Evolutionary conservation across 2,113 vertebrate genomes (phyloP), one percentile per base, ranked within the genome.

Genomic region (Lota lota): DNA sequence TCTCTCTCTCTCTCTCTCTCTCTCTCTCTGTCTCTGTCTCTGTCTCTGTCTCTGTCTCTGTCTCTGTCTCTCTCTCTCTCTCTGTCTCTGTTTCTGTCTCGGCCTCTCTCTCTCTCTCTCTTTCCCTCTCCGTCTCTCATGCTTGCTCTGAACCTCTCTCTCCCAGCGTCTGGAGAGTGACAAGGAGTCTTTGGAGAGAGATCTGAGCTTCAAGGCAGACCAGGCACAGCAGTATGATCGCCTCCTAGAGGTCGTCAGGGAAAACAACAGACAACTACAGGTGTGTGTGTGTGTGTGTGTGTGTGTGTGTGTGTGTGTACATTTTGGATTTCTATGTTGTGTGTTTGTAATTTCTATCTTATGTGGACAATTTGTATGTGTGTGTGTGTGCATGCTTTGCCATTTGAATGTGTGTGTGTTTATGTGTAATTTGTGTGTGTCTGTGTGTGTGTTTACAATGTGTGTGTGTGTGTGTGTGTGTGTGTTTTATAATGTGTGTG

Each of bases 221-320:
- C 97, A 99, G 89, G 91, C 94, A 0, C 87, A 83, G 70, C 94
- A 97, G 78, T 98, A 98, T 1, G 95, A 97, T 89, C 74, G 83
- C 3, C 90, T 99, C 24, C 22, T 99, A 87, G 90, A 93, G 68
- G 90, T 92, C 3, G 86, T 97, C 19, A 79, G 96, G 21, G 95
- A 97, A 65, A 97, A 95, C 80, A 98, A 96, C 83, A 88, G 89
- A 10, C 94, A 95, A 79, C 93, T 97, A 61, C 96, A 97, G 95
- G 97, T 64, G 24, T 40, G 28, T 58, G 62, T 68, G 61, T 59
- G 36, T 63, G 54, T 63, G 40, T 69, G 54, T 58, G 54, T 21
- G 64, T 61, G 63, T 62, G 11, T 67, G 22, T 57, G 64, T 56
- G 19, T 62, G 58, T 73, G 64, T 47, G 60, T 70, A 17, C 54